Conservation (phyloP, 2,113 vertebrate genomes). For the Tauraco erythrolophus region DNA sequence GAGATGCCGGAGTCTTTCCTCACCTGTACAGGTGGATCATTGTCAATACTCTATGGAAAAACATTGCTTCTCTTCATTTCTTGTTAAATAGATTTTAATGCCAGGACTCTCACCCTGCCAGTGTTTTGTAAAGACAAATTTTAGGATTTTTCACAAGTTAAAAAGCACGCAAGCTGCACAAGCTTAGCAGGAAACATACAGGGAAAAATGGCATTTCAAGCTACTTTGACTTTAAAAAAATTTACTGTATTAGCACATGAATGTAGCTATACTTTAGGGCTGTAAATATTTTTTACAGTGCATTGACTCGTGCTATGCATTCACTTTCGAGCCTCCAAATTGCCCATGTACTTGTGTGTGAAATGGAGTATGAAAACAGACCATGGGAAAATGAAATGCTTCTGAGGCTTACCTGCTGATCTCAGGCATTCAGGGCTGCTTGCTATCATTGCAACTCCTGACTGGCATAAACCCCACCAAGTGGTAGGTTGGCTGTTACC, state of each 20-base stretch:
- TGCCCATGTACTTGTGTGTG: background rate
- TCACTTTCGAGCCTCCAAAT: background rate
- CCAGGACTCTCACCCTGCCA: background rate
- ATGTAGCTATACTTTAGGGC: background rate
- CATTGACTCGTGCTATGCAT: background rate
- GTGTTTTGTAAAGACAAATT: background rate
- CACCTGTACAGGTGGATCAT: background rate
- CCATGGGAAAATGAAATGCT: background rate
- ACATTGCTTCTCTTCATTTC: background rate
- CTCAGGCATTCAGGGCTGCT: background rate
- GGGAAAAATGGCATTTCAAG: background rate
- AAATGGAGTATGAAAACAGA: background rate
- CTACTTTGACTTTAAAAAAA: background rate
- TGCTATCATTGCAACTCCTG: background rate
- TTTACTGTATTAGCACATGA: background rate
- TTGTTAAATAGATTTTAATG: background rate
- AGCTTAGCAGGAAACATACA: background rate
- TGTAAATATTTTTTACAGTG: background rate
- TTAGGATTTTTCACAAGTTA: background rate
- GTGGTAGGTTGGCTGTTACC: background rate
- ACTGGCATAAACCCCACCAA: background rate
- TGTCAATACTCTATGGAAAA: background rate
- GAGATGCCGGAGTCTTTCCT: background rate
- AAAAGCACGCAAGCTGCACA: background rate
- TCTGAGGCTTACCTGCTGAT: background rate